Conservation (phyloP, 2,113 vertebrate species). For the Phylloscopus trochilus region DNA sequence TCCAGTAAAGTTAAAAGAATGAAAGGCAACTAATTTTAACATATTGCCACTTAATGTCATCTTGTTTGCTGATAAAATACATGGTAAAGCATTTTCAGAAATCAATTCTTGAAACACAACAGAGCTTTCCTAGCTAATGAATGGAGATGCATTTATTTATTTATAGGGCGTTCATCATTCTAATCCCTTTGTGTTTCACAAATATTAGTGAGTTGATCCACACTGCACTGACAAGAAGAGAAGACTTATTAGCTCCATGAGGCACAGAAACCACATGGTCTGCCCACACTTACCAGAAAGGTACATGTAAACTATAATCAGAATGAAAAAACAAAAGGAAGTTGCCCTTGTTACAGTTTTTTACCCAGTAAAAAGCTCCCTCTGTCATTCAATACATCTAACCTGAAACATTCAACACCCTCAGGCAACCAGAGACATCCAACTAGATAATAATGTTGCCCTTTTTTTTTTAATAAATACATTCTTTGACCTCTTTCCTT, state of each 20-base stretch:
- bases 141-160: slow-evolving; percentile 48
- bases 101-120: slow-evolving; percentile 56
- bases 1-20: slow-evolving; percentile 60
- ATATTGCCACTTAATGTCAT: slow-evolving; percentile 63
- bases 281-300: background rate
- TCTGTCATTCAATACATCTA: background rate
- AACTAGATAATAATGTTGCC: background rate
- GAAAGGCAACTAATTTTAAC: slow-evolving; percentile 62
- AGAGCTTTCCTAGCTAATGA: slow-evolving; percentile 52
- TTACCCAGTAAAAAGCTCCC: background rate
- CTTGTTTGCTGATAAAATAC: slow-evolving; percentile 55
- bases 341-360: background rate
- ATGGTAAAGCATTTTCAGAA: slow-evolving; percentile 48
- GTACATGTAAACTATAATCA: background rate
- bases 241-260: background rate
- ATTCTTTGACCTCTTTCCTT: background rate
- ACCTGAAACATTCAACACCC: background rate
- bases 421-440: background rate
- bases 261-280: background rate
- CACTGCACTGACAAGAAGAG: background rate
- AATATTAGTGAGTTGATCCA: background rate
- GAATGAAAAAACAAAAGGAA: background rate
- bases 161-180: slow-evolving; percentile 19
- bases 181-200: slow-evolving; percentile 1
- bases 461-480: background rate